Base-by-base conservation (phyloP, 2,888 invertebrate genomes). In the Sisyra terminalis region DNA sequence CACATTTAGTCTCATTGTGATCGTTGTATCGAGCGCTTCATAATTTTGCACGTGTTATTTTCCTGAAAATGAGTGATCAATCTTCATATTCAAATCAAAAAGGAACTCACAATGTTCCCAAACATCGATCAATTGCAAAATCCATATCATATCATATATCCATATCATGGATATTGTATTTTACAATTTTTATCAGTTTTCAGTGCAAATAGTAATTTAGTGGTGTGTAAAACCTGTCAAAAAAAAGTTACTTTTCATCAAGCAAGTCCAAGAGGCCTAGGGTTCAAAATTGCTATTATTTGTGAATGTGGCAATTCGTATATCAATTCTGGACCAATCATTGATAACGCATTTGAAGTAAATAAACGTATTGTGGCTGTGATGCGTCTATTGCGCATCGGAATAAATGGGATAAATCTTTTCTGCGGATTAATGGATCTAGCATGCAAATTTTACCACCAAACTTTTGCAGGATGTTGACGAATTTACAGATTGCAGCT, bases 321-420 rank as follows among this genome's bases (percentile, higher is more conserved):
- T 24, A 45, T 50, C 9, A 14, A 29, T 29, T 49, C 49, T 40
- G 44, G 39, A 4, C 47, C 45, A 18, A 43, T 45, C 8, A 34
- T 50, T 4, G 38, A 46, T 39, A 48, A 45, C 38, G 31, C 42
- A 2, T 52, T 40, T 39, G 51, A 53, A 46, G 45, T 52, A 32
- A 52, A 52, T 39, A 41, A 49, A 24, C 29, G 49, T 43, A 44
- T 52, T 2, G 14, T 49, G 11, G 46, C 48, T 42, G 49, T 46
- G 6, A 53, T 50, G 51, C 35, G 52, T 18, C 42, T 50, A 18
- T 41, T 52, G 13, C 49, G 50, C 34, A 38, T 51, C 35, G 48
- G 49, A 37, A 44, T 30, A 13, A 37, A 50, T 45, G 47, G 47
- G 9, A 35, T 51, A 39, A 50, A 51, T 36, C 44, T 47, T n/a